Base-by-base conservation (phyloP, 2,797 vertebrate species). In the Pseudopleuronectes americanus region DNA sequence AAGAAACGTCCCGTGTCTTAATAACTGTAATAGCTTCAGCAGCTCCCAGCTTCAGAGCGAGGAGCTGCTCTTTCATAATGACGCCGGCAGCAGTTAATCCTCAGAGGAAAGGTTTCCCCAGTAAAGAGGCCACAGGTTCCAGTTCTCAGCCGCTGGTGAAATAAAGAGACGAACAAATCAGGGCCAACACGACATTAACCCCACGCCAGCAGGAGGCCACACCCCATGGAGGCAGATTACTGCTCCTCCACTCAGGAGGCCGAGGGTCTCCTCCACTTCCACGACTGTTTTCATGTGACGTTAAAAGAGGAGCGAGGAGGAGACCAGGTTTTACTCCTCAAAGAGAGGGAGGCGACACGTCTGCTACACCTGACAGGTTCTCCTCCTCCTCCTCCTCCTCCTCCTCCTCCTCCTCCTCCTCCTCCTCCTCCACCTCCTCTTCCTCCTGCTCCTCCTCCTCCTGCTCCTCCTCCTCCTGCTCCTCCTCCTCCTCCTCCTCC, bases 141-240 rank as follows among this genome's bases (percentile, higher is more conserved):
- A 64, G 6, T 59, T 76, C 73, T 77, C 57, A 53, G 75, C 62
- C 68, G 19, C 58, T 26, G 48, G 68, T 61, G 48, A 68, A 78
- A 86, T 77, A 69, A 89, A 83, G 80, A 75, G 6, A 53, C 2
- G 72, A 77, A 84, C 79, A 86, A 87, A 74, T 85, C 78, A 88
- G 85, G 84, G 86, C 85, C 84, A 87, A 68, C 80, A 76, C 66
- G 83, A 85, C 83, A 85, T 89, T 89, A 88, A 87, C 87, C 86
- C 72, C 38, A 22, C 33, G 57, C 80, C 76, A 68, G 57, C 85
- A 77, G 71, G 75, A 85, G 71, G 70, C 71, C 75, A 48, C 74
- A 69, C 55, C 76, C 80, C 79, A 74, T 83, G 77, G 87, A 89
- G 85, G 80, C 86, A 86, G 88, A 90, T 90, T 90, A 90, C 85